A percentile compares a stretch with the other conserved stretches of the same genome.
Conservation (phyloP, 1,140 invertebrate genomes). For the Onthophagus taurus region DNA sequence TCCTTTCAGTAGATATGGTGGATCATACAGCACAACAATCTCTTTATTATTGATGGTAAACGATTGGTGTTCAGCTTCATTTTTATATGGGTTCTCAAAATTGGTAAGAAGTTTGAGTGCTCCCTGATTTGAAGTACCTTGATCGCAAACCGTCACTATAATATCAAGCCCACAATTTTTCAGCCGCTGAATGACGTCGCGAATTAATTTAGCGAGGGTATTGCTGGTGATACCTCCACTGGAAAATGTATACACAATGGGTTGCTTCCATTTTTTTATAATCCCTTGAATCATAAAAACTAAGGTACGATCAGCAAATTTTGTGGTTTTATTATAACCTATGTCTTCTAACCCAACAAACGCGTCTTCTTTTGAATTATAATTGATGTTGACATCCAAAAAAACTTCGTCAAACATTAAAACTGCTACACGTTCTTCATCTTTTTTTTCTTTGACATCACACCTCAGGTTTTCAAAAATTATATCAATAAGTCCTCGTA, state of each 20-base stretch:
- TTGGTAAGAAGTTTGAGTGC: too few species aligned
- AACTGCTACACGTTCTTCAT: neutral
- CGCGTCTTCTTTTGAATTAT: neutral
- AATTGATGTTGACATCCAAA: too few species aligned
- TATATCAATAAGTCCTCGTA: too few species aligned
- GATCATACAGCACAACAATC: conserved; percentile 12
- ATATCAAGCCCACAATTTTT: conserved; percentile 15
- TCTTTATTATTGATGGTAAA: conserved; percentile 8
- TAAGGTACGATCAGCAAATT: conserved; percentile 7
- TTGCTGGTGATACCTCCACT: neutral
- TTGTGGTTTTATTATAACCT: neutral
- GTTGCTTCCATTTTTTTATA: conserved; percentile 14
- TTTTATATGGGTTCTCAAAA: too few species aligned
- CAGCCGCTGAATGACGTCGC: conserved; percentile 6
- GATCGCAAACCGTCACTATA: conserved; percentile 19
- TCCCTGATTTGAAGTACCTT: conserved; percentile 14
- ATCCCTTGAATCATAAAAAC: conserved; percentile 9
- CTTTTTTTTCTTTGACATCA: neutral
- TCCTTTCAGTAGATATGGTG: conserved; percentile 10
- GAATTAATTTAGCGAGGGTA: conserved; percentile 1
- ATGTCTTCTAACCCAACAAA: conserved; percentile 11
- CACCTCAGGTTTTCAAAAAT: too few species aligned
- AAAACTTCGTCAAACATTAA: conserved; percentile 6
- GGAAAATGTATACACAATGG: conserved; percentile 8
- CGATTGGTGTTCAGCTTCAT: too few species aligned